phyloP scores from a whole-genome alignment of 1,140 invertebrate species.

The Drosophila mauritiana region DNA sequence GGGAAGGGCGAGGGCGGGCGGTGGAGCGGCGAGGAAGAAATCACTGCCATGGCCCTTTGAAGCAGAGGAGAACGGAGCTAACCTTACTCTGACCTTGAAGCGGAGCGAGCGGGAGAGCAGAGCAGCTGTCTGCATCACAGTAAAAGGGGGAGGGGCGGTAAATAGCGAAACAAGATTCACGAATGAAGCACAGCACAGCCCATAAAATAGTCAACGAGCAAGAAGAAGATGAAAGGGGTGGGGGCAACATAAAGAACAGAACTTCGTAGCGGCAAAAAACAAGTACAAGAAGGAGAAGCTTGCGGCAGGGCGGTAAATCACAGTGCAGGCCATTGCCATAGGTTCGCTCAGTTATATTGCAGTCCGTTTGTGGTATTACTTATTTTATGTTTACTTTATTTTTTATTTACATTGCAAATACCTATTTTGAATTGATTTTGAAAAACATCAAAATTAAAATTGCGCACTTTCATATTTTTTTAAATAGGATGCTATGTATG shows the following conservation, averaged over 20 bases:
- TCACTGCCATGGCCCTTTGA: conserved; percentile 72
- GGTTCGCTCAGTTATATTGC: not conserved
- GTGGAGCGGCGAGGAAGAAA: conserved; percentile 35
- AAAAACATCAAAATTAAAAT: no score
- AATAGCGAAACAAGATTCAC: conserved; percentile 59
- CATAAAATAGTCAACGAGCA: conserved; percentile 53
- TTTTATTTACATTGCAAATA: not conserved
- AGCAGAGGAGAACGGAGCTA: conserved; percentile 54
- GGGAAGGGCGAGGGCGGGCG: not conserved
- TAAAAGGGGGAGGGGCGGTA: conserved; percentile 17
- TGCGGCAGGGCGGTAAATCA: conserved; percentile 61
- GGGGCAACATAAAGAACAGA: conserved; percentile 22
- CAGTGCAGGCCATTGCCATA: conserved; percentile 24
- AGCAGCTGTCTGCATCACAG: conserved; percentile 49
- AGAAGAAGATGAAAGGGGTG: conserved; percentile 22
- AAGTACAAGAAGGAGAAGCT: conserved; percentile 36
- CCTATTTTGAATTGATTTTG: no score
- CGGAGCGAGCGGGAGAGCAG: conserved; percentile 51
- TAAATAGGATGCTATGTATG: no score
- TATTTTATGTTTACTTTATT: not conserved
- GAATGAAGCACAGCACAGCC: conserved; percentile 37
- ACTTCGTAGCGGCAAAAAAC: conserved; percentile 47
- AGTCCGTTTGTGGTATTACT: no score
- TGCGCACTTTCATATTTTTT: no score
- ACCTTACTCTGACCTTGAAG: conserved; percentile 80